phyloP scores from a whole-genome alignment of 2,888 invertebrate species.

The Cordilura impudica region DNA sequence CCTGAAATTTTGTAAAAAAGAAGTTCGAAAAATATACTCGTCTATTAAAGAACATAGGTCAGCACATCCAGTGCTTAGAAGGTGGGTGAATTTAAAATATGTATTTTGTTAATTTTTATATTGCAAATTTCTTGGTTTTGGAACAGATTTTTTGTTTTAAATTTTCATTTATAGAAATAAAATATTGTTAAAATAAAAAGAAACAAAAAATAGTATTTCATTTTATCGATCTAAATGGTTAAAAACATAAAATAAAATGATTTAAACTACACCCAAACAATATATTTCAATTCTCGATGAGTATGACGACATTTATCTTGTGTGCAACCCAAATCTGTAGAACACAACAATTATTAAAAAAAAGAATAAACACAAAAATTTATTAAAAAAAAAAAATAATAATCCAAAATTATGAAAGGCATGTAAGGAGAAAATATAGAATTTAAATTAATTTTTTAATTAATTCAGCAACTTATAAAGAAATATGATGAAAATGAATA shows the following conservation, averaged over 20 bases:
- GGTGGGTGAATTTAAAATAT: too few species aligned
- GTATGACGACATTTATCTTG: conserved; percentile 72
- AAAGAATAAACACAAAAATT: not conserved
- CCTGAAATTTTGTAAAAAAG: too few species aligned
- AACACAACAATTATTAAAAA: not conserved
- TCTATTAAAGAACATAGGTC: too few species aligned
- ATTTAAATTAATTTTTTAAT: too few species aligned
- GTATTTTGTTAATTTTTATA: too few species aligned
- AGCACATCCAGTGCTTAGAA: too few species aligned
- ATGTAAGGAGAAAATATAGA: not conserved
- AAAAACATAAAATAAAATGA: conserved; percentile 3
- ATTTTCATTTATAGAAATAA: not conserved
- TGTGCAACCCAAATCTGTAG: conserved; percentile 73
- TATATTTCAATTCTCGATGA: conserved; percentile 75
- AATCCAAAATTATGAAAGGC: not conserved
- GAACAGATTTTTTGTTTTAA: conserved; percentile 8
- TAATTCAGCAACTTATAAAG: too few species aligned
- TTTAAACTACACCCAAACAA: conserved; percentile 73
- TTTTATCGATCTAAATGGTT: conserved; percentile 6
- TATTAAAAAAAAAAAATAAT: not conserved
- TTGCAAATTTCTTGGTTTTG: too few species aligned
- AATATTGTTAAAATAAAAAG: not conserved
- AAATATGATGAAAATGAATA: too few species aligned
- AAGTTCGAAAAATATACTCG: too few species aligned
- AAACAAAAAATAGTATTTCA: not conserved